Evolutionary conservation across 1,140 invertebrate species (phyloP), one percentile per base, ranked within the genome.

Genomic region (Aporrectodea caliginosa): DNA sequence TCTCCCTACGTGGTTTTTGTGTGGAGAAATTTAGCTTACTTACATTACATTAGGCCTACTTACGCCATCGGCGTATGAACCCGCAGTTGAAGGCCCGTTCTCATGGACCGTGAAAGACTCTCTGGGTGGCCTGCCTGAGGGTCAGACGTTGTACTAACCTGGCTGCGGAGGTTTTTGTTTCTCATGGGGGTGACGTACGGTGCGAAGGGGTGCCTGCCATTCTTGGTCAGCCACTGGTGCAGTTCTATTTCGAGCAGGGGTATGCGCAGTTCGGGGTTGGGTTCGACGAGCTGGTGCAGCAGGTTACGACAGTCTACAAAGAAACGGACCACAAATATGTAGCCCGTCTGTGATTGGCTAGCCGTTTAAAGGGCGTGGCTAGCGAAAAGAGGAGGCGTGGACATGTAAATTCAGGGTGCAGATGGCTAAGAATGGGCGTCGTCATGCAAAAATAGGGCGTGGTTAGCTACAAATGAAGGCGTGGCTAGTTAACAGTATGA

Each of bases 171-270:
- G 6, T 72, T 32, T 78, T 85, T 86, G 81, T 87, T 85, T 73
- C 82, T 80, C 1, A 85, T 84, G 43, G 85, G 83, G 35, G 82
- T 79, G 32, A 84, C 79, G 78, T 87, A 87, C 6, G 85, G 84
- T 68, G 83, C 82, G 79, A 88, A 87, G 27, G 86, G 85, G 43
- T 83, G 81, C 80, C 86, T 85, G 58, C 82, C 84, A 69, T 81
- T 80, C 34, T 82, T 80, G n/a, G 87, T 89, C 12, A 89, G 69
- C 87, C 87, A 89, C 1, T 84, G 82, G 79, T 89, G 88, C 14
- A 82, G 84, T 77, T 86, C 85, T 58, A 88, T 83, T 73, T 88
- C 85, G 77, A 84, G 73, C 35, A 88, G 80, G 31, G 87, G 83
- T 77, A 88, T 83, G 43, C 88, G 87, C 27, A 85, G 81, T 72